phyloP scores from a whole-genome alignment of 1,140 invertebrate species.

The Tenebrio molitor region DNA sequence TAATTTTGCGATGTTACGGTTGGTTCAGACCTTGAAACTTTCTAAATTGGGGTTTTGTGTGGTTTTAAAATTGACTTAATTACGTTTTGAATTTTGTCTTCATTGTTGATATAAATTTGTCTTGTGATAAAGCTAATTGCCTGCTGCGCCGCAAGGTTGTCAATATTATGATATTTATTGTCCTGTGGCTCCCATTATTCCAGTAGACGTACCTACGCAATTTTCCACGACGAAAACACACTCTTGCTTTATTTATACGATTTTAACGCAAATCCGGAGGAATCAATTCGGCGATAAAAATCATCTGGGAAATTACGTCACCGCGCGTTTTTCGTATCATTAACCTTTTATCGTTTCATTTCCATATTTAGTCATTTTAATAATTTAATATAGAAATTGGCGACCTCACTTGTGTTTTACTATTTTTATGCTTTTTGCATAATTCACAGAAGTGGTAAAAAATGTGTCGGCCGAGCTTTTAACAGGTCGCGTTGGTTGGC shows the following conservation, averaged over 20 bases:
- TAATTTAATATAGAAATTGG: neutral
- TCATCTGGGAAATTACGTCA: slow-evolving; percentile 15
- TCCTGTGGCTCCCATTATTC: neutral
- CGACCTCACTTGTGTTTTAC: too few species aligned
- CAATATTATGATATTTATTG: slow-evolving; percentile 22
- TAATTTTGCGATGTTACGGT: slow-evolving; percentile 18
- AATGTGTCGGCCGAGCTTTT: too few species aligned
- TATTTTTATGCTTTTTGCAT: too few species aligned
- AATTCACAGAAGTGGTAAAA: too few species aligned
- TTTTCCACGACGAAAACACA: neutral
- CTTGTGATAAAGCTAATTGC: slow-evolving; percentile 31
- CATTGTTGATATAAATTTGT: slow-evolving; percentile 38
- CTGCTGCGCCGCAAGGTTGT: slow-evolving; percentile 8
- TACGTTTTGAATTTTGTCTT: slow-evolving; percentile 22
- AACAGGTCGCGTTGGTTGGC: too few species aligned
- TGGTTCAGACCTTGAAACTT: slow-evolving; percentile 12
- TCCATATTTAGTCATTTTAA: neutral
- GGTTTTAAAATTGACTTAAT: slow-evolving; percentile 32
- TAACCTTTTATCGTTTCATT: neutral
- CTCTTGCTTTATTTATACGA: neutral
- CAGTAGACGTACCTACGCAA: neutral
- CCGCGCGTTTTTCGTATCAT: neutral
- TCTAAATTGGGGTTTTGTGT: slow-evolving; percentile 26
- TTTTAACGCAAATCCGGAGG: neutral
- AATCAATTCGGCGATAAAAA: slow-evolving; percentile 3